These are phyloP conservation scores for Cyrtonyx montezumae DNA, from an alignment of 2,113 vertebrate species.

Conservation along the genomic window DNA sequence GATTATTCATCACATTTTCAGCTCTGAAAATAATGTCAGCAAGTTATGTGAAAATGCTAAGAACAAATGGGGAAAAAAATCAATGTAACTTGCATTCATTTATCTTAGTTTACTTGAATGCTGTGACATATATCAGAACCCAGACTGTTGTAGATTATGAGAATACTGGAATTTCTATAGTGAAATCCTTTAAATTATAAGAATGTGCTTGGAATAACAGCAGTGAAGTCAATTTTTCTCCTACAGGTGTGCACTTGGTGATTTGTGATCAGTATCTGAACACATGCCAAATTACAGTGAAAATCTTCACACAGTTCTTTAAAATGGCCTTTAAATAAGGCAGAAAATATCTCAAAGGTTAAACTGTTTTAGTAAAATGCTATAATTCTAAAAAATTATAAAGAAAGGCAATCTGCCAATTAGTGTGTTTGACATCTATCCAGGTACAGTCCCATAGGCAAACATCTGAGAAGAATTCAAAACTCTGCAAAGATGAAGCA, in stretches of 20 bases:
- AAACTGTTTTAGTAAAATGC: neutral
- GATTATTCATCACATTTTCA: neutral
- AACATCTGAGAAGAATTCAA: neutral
- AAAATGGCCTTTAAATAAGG: neutral
- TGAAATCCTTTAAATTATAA: neutral
- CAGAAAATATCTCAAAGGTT: neutral
- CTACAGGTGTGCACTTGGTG: neutral
- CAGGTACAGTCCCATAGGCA: neutral
- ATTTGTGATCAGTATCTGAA: neutral
- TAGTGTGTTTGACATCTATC: neutral
- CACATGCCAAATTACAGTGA: neutral
- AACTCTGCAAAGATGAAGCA: neutral
- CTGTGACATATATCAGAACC: neutral
- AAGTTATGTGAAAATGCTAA: constrained; percentile 3
- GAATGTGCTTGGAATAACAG: neutral
- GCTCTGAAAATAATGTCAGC: constrained; percentile 10
- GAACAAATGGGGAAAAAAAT: neutral
- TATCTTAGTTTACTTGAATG: neutral
- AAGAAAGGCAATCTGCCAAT: neutral
- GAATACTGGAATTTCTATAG: neutral
- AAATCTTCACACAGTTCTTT: neutral
- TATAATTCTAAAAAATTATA: neutral
- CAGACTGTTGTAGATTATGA: neutral
- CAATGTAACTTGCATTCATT: neutral
- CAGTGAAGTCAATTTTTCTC: neutral